A percentile compares a stretch with the other conserved stretches of the same genome.
These are phyloP conservation scores for Oriolus oriolus DNA, from an alignment of 2,113 vertebrate genomes.

Conservation along the genomic window DNA sequence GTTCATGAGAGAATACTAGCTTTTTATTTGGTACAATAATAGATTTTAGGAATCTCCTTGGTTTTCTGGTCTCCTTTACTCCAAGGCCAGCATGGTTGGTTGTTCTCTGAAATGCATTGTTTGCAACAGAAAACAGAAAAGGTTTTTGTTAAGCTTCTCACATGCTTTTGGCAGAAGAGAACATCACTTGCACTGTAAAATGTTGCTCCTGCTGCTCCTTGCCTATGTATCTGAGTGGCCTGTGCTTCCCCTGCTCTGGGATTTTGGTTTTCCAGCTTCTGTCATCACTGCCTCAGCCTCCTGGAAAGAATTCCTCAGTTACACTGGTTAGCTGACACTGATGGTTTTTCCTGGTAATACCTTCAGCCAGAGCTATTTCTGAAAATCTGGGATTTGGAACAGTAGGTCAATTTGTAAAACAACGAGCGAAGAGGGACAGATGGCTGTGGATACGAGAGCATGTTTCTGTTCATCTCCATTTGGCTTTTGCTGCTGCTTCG, in stretches of 20 bases:
- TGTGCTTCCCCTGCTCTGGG: background rate
- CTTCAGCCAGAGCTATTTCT: conserved; percentile 32
- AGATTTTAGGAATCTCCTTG: background rate
- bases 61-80: background rate
- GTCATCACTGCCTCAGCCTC: background rate
- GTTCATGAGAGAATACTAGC: background rate
- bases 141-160: background rate
- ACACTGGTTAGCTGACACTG: background rate
- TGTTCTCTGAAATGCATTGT: background rate
- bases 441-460: conserved; percentile 9
- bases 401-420: conserved; percentile 60
- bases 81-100: background rate
- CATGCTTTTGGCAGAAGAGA: background rate
- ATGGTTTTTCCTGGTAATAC: conserved; percentile 1
- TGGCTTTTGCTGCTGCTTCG: conserved; percentile 11
- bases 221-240: background rate
- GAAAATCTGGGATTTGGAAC: conserved; percentile 56
- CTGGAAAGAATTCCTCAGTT: conserved; percentile 12
- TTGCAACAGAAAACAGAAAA: background rate
- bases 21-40: background rate
- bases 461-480: conserved; percentile 42
- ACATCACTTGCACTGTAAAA: background rate
- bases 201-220: background rate
- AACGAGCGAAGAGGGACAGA: conserved; percentile 8
- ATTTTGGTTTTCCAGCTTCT: conserved; percentile 32